phyloP scores from a whole-genome alignment of 1,140 invertebrate genomes.

The Heterodera schachtii region DNA sequence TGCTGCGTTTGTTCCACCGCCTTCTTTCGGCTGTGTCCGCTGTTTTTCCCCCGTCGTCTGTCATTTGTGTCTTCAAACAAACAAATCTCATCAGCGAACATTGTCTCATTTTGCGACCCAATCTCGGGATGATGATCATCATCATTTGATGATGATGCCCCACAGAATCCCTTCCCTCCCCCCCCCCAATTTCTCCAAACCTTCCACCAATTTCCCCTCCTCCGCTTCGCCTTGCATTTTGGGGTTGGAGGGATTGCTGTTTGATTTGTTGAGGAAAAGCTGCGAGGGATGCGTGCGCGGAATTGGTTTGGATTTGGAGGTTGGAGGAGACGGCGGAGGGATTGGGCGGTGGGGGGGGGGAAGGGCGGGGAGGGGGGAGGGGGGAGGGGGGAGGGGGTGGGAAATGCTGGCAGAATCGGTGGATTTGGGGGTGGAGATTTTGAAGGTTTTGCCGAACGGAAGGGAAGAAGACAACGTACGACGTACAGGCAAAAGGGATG shows the following conservation, averaged over 20 bases:
- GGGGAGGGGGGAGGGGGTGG: too few relatives aligned
- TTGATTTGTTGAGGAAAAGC: background rate
- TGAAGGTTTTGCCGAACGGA: background rate
- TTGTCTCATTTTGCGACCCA: background rate
- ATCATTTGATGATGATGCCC: too few relatives aligned
- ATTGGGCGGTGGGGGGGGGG: background rate
- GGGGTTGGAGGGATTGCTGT: background rate
- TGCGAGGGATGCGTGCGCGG: background rate
- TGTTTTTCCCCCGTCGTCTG: too few relatives aligned
- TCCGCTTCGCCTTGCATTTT: background rate
- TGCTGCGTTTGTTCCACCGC: too few relatives aligned
- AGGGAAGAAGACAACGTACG: background rate
- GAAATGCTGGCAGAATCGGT: background rate
- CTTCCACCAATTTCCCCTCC: background rate
- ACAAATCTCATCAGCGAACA: background rate
- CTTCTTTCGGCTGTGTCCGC: too few relatives aligned
- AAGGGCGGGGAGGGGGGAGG: background rate
- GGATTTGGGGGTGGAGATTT: background rate
- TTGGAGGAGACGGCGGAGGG: background rate
- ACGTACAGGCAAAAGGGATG: background rate
- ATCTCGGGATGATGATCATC: background rate
- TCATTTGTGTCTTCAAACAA: background rate
- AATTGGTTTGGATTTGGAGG: slow-evolving; percentile 2
- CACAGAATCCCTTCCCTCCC: too few relatives aligned
- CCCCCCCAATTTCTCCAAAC: background rate